A percentile compares a stretch with the other conserved stretches of the same genome.
Conservation (phyloP, 2,797 vertebrate species). For the Coilia nasus region DNA sequence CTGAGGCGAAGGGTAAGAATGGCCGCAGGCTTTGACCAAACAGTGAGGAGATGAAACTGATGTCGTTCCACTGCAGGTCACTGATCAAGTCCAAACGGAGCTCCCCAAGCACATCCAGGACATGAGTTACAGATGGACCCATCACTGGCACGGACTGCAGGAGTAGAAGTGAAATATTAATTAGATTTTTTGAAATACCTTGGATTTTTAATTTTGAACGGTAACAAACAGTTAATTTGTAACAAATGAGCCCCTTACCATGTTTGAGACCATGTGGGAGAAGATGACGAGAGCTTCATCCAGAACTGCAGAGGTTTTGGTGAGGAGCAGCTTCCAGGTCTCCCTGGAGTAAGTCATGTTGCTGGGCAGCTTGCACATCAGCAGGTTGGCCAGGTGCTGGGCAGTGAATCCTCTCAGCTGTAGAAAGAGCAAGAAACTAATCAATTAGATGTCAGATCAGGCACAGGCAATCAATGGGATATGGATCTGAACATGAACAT, state of each 20-base stretch:
- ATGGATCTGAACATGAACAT: no score
- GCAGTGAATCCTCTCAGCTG: constrained; percentile 52
- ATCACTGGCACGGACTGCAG: not conserved
- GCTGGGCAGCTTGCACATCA: constrained; percentile 65
- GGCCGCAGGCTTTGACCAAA: constrained; percentile 35
- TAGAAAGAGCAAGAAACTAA: not conserved
- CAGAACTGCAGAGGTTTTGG: constrained; percentile 53
- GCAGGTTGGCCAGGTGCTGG: constrained; percentile 62
- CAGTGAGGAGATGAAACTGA: constrained; percentile 16
- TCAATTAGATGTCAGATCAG: no score
- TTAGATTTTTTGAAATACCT: no score
- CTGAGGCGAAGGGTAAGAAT: constrained; percentile 21
- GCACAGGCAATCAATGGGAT: no score
- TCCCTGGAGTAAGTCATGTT: constrained; percentile 57
- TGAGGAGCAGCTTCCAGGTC: constrained; percentile 70
- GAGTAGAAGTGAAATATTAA: no score
- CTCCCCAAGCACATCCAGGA: constrained; percentile 27
- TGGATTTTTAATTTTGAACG: not conserved
- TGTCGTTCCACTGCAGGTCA: not conserved
- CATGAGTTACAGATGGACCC: not conserved
- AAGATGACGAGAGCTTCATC: constrained; percentile 66
- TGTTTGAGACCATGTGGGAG: constrained; percentile 53
- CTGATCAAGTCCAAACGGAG: not conserved
- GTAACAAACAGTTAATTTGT: not conserved
- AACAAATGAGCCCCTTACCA: not conserved